Conservation (phyloP, 2,797 vertebrate species). For the Periparus ater region DNA sequence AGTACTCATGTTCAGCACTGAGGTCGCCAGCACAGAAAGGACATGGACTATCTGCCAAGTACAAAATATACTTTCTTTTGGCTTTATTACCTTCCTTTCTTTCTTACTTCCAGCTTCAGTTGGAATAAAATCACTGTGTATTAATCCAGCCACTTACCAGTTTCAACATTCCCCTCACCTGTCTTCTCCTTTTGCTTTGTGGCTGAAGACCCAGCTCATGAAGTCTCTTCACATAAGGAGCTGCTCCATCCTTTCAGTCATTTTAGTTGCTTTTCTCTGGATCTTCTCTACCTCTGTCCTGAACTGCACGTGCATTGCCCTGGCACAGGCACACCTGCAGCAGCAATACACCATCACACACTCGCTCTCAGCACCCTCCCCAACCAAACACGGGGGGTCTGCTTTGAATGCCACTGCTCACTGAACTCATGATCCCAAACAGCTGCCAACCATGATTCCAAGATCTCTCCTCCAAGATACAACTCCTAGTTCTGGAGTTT, state of each 20-base stretch:
- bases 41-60: background rate
- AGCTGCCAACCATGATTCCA: background rate
- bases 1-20: fast-evolving
- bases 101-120: background rate
- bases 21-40: background rate
- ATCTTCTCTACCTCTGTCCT: background rate
- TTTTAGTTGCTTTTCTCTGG: background rate
- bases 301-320: background rate
- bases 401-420: background rate
- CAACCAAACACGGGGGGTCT: background rate
- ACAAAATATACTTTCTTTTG: background rate
- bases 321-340: background rate
- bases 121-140: background rate
- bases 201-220: background rate
- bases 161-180: background rate
- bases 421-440: fast-evolving
- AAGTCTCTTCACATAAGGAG: background rate
- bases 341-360: background rate
- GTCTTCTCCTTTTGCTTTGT: background rate
- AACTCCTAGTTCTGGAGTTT: background rate
- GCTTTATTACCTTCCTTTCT: background rate
- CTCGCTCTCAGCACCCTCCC: background rate
- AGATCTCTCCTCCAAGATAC: background rate
- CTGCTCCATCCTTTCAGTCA: background rate
- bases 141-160: background rate